These are phyloP conservation scores for Melitaea cinxia DNA, from an alignment of 1,140 invertebrate genomes.

Conservation along the genomic window DNA sequence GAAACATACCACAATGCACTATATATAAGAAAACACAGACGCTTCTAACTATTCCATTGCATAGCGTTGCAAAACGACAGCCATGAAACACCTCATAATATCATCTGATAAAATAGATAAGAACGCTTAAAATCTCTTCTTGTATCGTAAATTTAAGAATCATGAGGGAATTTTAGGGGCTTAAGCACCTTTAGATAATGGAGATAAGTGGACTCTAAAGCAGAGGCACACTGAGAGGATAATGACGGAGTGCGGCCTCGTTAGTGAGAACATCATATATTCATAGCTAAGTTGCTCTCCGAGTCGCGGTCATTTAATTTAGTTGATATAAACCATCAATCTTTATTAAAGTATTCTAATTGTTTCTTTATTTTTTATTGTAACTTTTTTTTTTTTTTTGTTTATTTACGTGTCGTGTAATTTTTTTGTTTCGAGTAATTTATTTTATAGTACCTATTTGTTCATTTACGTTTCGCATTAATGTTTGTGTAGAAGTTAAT, in stretches of 20 bases:
- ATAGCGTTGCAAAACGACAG: constrained; percentile 55
- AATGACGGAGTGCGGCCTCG: constrained; percentile 44
- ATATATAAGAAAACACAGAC: constrained; percentile 3
- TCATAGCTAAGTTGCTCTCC: constrained; percentile 15
- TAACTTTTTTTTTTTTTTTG: no score
- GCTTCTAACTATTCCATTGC: not conserved
- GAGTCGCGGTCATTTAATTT: constrained; percentile 1
- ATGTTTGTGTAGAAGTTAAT: no score
- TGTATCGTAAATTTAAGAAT: constrained; percentile 75
- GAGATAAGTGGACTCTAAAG: constrained; percentile 67
- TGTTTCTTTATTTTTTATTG: not conserved
- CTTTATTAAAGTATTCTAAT: not conserved
- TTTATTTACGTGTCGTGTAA: no score
- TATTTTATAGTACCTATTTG: no score
- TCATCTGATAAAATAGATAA: constrained; percentile 77
- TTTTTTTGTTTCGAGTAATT: no score
- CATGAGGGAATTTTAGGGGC: constrained; percentile 72
- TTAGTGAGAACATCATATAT: constrained; percentile 25
- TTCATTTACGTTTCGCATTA: no score
- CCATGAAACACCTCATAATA: constrained; percentile 53
- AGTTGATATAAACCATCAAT: constrained; percentile 1
- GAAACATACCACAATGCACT: constrained; percentile 1
- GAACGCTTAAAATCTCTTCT: constrained; percentile 69
- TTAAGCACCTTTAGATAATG: constrained; percentile 79
- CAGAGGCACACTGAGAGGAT: constrained; percentile 56